Percentiles rank a stretch among this genome's conserved stretches.
Evolutionary conservation across 2,797 vertebrate species (phyloP).

Genomic region (Acanthornis magna): DNA sequence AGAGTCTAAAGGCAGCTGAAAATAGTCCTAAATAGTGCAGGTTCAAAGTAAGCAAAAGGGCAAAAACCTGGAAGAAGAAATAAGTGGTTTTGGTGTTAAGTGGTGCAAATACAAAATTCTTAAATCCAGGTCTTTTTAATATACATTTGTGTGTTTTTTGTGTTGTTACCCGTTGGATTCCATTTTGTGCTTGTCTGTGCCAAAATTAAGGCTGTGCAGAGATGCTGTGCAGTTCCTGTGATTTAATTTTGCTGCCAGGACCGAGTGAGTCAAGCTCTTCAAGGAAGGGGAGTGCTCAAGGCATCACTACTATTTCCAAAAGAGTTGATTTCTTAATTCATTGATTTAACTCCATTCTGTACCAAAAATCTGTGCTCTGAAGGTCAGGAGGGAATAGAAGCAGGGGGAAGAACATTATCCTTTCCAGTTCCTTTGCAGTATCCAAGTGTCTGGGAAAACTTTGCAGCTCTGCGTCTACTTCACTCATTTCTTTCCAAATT

Average conservation of each 20-base stretch:
- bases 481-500: neutral
- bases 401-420: neutral
- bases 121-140: neutral
- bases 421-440: neutral
- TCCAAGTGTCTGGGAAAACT: neutral
- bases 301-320: neutral
- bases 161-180: accelerated
- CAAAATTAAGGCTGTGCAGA: neutral
- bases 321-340: neutral
- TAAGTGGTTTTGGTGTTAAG: neutral
- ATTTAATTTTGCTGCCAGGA: neutral
- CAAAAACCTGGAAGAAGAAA: neutral
- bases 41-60: neutral
- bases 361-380: neutral
- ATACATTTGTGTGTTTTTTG: neutral
- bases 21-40: neutral
- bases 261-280: neutral
- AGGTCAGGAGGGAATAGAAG: neutral
- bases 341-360: neutral
- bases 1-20: neutral
- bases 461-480: accelerated
- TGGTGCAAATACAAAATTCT: neutral
- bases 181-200: neutral
- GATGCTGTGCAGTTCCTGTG: accelerated
- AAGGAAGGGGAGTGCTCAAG: neutral